Evolutionary conservation across 37 sponge, comb jelly and placozoan genomes (phyloP), one percentile per base, ranked within the genome.

Genomic region (Ephydatia muelleri): DNA sequence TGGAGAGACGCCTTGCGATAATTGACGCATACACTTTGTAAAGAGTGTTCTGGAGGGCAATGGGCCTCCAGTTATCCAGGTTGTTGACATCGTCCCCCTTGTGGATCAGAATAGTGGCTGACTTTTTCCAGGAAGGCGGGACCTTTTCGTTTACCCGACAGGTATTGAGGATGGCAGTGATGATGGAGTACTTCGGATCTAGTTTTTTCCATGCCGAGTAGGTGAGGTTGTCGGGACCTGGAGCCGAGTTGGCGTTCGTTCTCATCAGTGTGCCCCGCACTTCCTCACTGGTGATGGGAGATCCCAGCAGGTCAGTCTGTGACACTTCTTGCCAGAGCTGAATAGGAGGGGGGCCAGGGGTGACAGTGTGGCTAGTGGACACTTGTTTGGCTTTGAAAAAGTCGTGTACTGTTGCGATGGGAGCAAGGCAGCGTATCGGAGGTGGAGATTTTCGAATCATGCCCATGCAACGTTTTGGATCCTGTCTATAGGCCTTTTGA

Each of bases 41-140:
- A 80, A 87, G 36, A 87, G 49, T 16, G 88, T 75, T 16, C 19
- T 39, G 43, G 81, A 82, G 69, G 27, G 75, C n/a, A 29, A 87
- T 87, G 8, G 88, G 88, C 40, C 88, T 72, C 88, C 82, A 80
- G 49, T 74, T 87, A 2, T 34, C 22, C 32, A 64, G 79, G 11
- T 34, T 13, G 47, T 13, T 13, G 8, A 25, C 19, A 36, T 73
- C 77, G 1, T 80, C 80, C 5, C 67, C 68, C 65, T 86, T 86
- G 5, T 79, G 67, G 74, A 79, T 70, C 25, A 86, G 67, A 32
- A 79, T 71, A 0, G 80, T 86, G 73, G 33, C 64, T 30, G 80
- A 79, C 38, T 1, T 30, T 68, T 86, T 86, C 86, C 86, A 86
- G 12, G 35, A 22, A 0, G 36, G 34, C 6, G 86, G 80, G 16